Conservation (phyloP, 2,113 vertebrate genomes). For the Meriones unguiculatus region DNA sequence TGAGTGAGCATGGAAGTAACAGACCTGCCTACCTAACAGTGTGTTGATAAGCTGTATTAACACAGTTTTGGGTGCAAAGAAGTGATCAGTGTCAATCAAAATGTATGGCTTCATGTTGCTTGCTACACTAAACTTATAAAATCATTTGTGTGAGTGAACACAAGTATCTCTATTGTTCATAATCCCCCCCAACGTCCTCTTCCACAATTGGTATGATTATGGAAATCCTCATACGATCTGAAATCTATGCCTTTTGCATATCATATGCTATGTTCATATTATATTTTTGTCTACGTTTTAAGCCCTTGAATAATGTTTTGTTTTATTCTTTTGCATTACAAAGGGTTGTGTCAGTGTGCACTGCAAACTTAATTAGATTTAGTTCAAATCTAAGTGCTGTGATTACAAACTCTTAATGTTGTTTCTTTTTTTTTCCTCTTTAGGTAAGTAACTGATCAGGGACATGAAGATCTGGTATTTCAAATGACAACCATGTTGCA, state of each 20-base stretch:
- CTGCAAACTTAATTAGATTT: neutral
- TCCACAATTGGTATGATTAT: neutral
- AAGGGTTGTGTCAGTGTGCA: neutral
- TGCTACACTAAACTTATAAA: neutral
- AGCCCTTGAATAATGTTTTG: constrained; percentile 24
- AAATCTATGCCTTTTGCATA: neutral
- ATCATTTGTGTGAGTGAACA: neutral
- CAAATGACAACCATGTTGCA: constrained; percentile 91
- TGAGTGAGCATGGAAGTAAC: neutral
- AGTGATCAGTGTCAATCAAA: neutral
- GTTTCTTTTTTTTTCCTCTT: constrained; percentile 62
- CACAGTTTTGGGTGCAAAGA: neutral
- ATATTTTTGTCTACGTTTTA: constrained; percentile 29
- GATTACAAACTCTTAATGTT: constrained; percentile 49
- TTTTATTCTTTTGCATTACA: neutral
- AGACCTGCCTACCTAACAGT: neutral
- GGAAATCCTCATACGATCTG: neutral
- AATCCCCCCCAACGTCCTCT: neutral
- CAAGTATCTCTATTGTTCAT: neutral
- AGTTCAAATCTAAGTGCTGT: neutral
- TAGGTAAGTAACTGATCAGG: constrained; percentile 90
- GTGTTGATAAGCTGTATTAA: neutral
- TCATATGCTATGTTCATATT: neutral
- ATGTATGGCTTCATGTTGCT: neutral
- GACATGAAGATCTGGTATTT: constrained; percentile 87